Evolutionary conservation across 2,888 invertebrate genomes (phyloP), one percentile per base, ranked within the genome.

Genomic region (Digitonthophagus gazella): DNA sequence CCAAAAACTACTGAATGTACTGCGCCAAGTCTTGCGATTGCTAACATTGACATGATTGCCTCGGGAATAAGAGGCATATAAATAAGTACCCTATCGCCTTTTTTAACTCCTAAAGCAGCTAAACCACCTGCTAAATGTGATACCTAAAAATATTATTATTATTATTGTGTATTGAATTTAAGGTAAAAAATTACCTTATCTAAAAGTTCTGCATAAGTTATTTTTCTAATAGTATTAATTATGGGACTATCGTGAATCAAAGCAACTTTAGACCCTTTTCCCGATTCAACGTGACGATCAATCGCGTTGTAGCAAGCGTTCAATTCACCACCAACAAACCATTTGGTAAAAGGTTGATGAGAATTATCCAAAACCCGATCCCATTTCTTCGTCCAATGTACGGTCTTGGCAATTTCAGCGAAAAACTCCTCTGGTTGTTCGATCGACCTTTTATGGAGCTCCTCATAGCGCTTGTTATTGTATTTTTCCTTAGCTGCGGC

Each of bases 21-120:
- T 1, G 95, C 97, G 0, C 97, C 97, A 6, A 97, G 84, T 61
- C 97, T 85, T 54, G 91, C 93, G 1, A 91, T 91, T 0, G 97
- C 96, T 76, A 97, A 81, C 92, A 97, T 96, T 0, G 96, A 90
- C 66, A 96, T 87, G 61, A 96, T 88, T 0, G 95, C 92, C 82
- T 97, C 95, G 0, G 97, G 96, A 64, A 97, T 93, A 69, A 97
- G 87, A 0, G 97, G 97, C 97, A 97, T 97, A 82, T 97, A 97
- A 77, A 97, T 94, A 1, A 97, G 86, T 0, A 97, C 94, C 0
- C 92, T 84, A 77, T 96, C 95, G 0, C 96, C 96, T 76, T 90
- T 89, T 15, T 84, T 82, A 1, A 97, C 95, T 0, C 96, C 96
- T 66, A 93, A 83, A 2, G 89, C 86, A 0, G 88, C 85, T 75